A percentile compares a stretch with the other conserved stretches of the same genome.
These are phyloP conservation scores for Gallirallus australis DNA, from an alignment of 2,797 vertebrate species.

Conservation along the genomic window DNA sequence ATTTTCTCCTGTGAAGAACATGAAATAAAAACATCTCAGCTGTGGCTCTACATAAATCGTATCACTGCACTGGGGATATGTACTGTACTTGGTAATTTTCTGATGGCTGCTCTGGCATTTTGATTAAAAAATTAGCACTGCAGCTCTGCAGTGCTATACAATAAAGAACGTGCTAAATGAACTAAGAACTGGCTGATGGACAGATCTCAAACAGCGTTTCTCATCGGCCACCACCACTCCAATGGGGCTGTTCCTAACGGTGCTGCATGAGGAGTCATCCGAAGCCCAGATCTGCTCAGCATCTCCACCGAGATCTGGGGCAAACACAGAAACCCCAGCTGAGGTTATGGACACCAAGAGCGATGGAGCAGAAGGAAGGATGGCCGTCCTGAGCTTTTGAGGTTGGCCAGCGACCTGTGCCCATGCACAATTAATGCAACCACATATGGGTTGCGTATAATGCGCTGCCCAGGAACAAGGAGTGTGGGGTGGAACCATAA, in stretches of 20 bases:
- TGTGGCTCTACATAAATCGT: conserved; percentile 40
- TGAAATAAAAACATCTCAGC: conserved; percentile 60
- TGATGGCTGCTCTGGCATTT: conserved; percentile 47
- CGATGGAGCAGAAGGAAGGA: not conserved
- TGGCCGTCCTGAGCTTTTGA: not conserved
- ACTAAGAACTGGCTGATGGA: not conserved
- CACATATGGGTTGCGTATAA: fast-evolving
- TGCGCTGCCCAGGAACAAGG: not conserved
- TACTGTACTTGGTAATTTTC: conserved; percentile 1
- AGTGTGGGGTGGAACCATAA: not conserved
- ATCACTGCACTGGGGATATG: conserved; percentile 5
- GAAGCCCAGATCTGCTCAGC: not conserved
- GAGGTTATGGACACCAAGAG: not conserved
- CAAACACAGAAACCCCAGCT: not conserved
- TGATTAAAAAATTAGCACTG: conserved; percentile 55
- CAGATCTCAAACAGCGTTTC: not conserved
- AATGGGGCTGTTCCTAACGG: fast-evolving
- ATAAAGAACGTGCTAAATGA: not conserved
- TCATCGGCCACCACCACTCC: not conserved
- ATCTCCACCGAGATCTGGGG: not conserved
- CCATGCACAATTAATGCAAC: not conserved
- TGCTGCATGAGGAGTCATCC: not conserved
- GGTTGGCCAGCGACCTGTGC: not conserved
- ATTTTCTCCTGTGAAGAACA: conserved; percentile 58
- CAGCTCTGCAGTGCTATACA: not conserved